Evolutionary conservation across 2,113 vertebrate genomes (phyloP).

Genomic region (Oreochromis tanganicae): DNA sequence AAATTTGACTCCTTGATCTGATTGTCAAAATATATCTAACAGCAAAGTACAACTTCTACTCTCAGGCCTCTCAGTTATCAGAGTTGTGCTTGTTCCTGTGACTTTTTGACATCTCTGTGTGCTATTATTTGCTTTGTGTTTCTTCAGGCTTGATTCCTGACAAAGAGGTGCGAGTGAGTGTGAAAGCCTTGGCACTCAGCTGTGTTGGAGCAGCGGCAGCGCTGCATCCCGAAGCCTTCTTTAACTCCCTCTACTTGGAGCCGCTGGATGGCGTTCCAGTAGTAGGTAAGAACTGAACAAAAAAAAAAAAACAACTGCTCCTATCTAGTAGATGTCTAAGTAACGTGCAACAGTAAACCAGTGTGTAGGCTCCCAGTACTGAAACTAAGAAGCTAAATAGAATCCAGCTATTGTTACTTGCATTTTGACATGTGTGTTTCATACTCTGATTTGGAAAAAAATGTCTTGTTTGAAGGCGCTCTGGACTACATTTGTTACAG

Average conservation of each 20-base stretch:
- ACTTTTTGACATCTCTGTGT: background rate
- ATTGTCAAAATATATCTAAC: background rate
- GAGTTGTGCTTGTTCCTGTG: background rate
- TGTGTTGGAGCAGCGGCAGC: constrained; percentile 88
- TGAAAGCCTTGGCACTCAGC: constrained; percentile 93
- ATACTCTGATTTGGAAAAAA: background rate
- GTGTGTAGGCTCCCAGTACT: background rate
- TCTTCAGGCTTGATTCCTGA: constrained; percentile 85
- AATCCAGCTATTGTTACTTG: background rate
- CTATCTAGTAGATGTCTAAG: background rate
- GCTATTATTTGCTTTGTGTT: background rate
- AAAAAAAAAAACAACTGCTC: rapidly evolving
- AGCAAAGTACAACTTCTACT: background rate
- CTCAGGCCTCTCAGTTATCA: background rate
- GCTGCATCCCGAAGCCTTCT: constrained; percentile 89
- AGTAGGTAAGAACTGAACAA: constrained; percentile 64
- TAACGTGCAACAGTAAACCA: background rate
- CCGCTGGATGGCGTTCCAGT: constrained; percentile 75
- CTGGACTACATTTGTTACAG: background rate
- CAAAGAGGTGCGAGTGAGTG: constrained; percentile 91
- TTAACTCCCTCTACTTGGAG: constrained; percentile 85
- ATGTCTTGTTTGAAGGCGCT: background rate
- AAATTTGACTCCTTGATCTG: background rate
- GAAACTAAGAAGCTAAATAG: background rate
- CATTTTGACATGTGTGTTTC: background rate